Base-by-base conservation (phyloP, 2,113 vertebrate species). In the Seriola dumerili region DNA sequence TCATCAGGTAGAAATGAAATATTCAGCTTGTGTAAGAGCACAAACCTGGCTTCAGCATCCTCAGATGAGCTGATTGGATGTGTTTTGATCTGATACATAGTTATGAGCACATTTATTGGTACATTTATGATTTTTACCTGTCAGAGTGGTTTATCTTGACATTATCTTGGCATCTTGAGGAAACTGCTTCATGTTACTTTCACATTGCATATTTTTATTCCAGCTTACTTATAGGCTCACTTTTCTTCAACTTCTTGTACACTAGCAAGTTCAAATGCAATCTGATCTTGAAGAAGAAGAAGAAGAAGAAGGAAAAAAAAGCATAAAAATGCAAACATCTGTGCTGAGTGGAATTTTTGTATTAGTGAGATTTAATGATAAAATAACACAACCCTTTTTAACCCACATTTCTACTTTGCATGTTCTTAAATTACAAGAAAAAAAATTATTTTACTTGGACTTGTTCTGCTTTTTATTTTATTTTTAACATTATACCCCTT, bases 311-410 rank as follows among this genome's bases (percentile, higher is more conserved):
- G 7, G 8, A 55, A 48, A 63, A 63, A 61, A 32, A 72, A 57
- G 9, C 0, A 38, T 50, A 58, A 73, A 74, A 72, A 57, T 32
- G 54, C 73, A 81, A 80, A 85, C 66, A 89, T 85, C 78, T 80
- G 42, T 55, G 58, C 55, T 21, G 52, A 40, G 63, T 58, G 32
- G 32, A 85, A 66, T 72, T 72, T 61, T 67, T 58, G 44, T 74
- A 52, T 50, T 71, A 32, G 5, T 38, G 23, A 85, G 68, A 87
- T 68, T 68, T 14, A 76, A 79, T 72, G 42, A 80, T 73, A 72
- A 55, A 68, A 66, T 17, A 58, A 17, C 21, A 42, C 5, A 63
- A 38, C 12, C 4, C 4, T 12, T 23, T 63, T 42, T 71, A 10
- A 21, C n/a, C 52, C 38, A 66, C 21, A 48, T 66, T 79, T 67